Base-by-base conservation (phyloP, 2,797 vertebrate genomes). In the Sebastes oblongus region DNA sequence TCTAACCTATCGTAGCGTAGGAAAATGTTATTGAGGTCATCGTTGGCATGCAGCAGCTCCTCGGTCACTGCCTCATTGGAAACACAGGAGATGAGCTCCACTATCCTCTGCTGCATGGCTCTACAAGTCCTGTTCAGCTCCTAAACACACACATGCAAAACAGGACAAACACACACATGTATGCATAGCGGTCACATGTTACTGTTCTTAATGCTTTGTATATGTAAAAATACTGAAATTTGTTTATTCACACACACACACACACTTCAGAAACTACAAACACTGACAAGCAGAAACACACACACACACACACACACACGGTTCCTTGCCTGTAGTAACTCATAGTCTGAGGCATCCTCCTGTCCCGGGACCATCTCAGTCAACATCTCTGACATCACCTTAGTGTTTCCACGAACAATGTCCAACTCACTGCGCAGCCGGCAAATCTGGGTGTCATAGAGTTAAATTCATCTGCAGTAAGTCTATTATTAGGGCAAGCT, bases 341-440 rank as follows among this genome's bases (percentile, higher is more conserved):
- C 98, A 16, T 98, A 97, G 85, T 99, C 98, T 1, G 98, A 99
- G 1, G 97, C 94, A 18, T 98, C 98, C 77, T 98, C 98, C 87
- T 99, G 97, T 59, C 98, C 98, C 0, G 98, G 98, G 9, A 98
- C 97, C 97, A 99, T 98, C 94, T 99, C 98, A 1, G 97, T 99
- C 83, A 99, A 90, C 98, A 99, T 99, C 95, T 99, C 98, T 1
- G 98, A 99, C 98, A 99, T 99, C 90, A 99, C 98, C 86, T 99
- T 99, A 1, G 97, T 97, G 92, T 99, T 99, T 80, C 98, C 98
- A 71, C 98, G 98, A 72, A 99, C 98, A 22, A 99, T 94, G 61
- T 99, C 98, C 84, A 99, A 92, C 82, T 99, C 98, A 5, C 97
- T 98, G 90, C 97, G 97, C 88, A 99, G 96, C 75, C 97, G 96